Percentiles rank a stretch among this genome's conserved stretches.
Evolutionary conservation across 2,113 vertebrate genomes (phyloP).

Genomic region (Pithys albifrons): DNA sequence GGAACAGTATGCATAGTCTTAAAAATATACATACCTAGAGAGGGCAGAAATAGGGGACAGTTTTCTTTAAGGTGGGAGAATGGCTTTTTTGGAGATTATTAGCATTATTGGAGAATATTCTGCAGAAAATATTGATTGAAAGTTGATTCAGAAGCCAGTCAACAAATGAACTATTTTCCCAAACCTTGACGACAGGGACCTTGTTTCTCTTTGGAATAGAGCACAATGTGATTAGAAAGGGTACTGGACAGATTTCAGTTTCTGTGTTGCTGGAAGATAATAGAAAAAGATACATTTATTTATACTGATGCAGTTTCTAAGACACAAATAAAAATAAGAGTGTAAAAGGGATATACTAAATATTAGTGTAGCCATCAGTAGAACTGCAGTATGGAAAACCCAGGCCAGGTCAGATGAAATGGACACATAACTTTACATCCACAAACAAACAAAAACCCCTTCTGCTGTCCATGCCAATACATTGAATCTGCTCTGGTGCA

Average conservation of each 20-base stretch:
- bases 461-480: not conserved
- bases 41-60: not conserved
- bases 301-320: not conserved
- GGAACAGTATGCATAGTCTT: not conserved
- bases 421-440: accelerated
- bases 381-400: not conserved
- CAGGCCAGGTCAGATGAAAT: not conserved
- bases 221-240: not conserved
- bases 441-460: not conserved
- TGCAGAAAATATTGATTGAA: not conserved
- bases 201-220: not conserved
- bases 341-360: not conserved
- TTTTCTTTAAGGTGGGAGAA: not conserved
- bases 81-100: not conserved
- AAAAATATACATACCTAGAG: not conserved
- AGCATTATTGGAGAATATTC: not conserved
- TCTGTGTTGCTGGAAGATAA: not conserved
- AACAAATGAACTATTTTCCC: not conserved
- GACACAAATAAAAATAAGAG: not conserved
- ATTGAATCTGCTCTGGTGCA: not conserved
- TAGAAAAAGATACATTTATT: not conserved
- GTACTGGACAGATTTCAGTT: not conserved
- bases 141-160: not conserved
- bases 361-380: not conserved
- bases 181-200: not conserved